Conservation (phyloP, 1,140 invertebrate genomes). For the Anastatus disparis region DNA sequence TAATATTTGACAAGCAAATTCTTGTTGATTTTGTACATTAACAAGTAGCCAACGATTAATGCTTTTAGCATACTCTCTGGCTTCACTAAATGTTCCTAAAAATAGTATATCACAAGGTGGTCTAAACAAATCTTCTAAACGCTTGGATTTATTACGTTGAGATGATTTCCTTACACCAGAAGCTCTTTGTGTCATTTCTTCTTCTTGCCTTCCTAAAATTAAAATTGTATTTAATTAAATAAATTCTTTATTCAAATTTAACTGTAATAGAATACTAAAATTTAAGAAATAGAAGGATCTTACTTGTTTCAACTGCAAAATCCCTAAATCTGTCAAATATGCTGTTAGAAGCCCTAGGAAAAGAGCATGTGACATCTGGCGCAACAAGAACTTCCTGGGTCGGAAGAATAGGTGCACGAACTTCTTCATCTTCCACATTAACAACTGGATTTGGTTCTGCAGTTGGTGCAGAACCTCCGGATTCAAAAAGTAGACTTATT, state of each 20-base stretch:
- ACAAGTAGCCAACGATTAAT: conserved; percentile 80
- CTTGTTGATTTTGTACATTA: conserved; percentile 81
- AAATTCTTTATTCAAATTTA: too few species aligned
- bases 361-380: conserved; percentile 60
- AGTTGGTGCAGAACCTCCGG: conserved; percentile 45
- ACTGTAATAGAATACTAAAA: too few species aligned
- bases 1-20: conserved; percentile 79
- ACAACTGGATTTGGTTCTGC: conserved; percentile 30
- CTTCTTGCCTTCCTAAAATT: conserved; percentile 64
- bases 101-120: conserved; percentile 80
- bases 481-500: conserved; percentile 61
- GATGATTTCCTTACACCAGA: conserved; percentile 58
- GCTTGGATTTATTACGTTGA: conserved; percentile 59
- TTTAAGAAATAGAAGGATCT: conserved; percentile 41
- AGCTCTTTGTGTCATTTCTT: conserved; percentile 60
- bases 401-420: conserved; percentile 76
- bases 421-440: conserved; percentile 54
- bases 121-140: conserved; percentile 80
- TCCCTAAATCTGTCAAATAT: conserved; percentile 77
- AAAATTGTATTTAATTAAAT: too few species aligned
- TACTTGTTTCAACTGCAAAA: conserved; percentile 75
- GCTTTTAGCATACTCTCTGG: conserved; percentile 71
- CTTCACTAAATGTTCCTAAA: conserved; percentile 75
- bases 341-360: conserved; percentile 64
- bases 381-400: conserved; percentile 69